A percentile compares a stretch with the other conserved stretches of the same genome.
Conservation (phyloP, 2,797 vertebrate species). For the Macropus fuliginosus region DNA sequence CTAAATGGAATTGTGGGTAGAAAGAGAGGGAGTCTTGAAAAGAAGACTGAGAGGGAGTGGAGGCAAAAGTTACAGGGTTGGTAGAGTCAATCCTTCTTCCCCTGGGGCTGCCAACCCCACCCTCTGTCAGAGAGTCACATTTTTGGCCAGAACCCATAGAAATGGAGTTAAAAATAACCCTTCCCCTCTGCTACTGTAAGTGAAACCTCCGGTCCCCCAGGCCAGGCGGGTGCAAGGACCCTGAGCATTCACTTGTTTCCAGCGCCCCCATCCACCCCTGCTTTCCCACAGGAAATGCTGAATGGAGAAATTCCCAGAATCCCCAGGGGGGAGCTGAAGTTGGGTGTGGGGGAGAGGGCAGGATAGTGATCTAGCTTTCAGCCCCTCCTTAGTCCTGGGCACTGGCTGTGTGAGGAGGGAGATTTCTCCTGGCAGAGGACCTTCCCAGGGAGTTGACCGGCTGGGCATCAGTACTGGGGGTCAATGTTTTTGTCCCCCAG, state of each 20-base stretch:
- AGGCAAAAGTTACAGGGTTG: slow-evolving; percentile 67
- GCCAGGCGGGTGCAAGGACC: slow-evolving; percentile 73
- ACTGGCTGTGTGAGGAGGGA: slow-evolving; percentile 77
- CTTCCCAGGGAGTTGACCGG: neutral
- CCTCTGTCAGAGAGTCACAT: slow-evolving; percentile 58
- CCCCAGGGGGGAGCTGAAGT: slow-evolving; percentile 77
- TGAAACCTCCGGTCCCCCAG: slow-evolving; percentile 73
- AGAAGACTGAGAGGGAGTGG: slow-evolving; percentile 71
- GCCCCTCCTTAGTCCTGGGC: slow-evolving; percentile 81
- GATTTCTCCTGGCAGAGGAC: slow-evolving; percentile 68
- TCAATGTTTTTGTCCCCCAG: neutral
- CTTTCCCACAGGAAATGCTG: slow-evolving; percentile 87
- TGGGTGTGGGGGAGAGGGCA: slow-evolving; percentile 55
- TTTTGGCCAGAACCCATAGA: slow-evolving; percentile 72
- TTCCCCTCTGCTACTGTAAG: slow-evolving; percentile 64
- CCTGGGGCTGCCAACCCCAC: neutral
- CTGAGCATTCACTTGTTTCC: slow-evolving; percentile 74
- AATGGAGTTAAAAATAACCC: slow-evolving; percentile 76
- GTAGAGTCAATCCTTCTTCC: slow-evolving; percentile 12
- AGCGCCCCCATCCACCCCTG: slow-evolving; percentile 78
- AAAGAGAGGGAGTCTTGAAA: slow-evolving; percentile 20
- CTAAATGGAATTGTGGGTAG: neutral
- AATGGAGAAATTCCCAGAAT: slow-evolving; percentile 86
- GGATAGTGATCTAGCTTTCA: slow-evolving; percentile 55
- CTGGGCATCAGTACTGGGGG: neutral